A percentile compares a stretch with the other conserved stretches of the same genome.
Evolutionary conservation across 2,888 invertebrate species (phyloP).

Genomic region (Elegia similella): DNA sequence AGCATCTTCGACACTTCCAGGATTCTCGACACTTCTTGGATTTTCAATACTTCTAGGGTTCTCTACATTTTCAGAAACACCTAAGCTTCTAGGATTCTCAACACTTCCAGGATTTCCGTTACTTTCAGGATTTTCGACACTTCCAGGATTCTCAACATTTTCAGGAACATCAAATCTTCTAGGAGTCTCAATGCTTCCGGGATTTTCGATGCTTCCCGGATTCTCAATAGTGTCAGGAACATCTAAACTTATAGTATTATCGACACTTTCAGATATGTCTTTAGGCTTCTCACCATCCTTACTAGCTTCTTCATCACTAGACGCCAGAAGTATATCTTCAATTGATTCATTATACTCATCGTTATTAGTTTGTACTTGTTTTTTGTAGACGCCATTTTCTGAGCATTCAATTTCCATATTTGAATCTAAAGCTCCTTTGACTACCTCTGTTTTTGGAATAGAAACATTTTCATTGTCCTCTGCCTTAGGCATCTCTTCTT

Average conservation of each 20-base stretch:
- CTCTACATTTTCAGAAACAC: no score
- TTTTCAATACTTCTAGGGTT: slow-evolving; percentile 12
- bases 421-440: slow-evolving; percentile 23
- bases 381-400: slow-evolving; percentile 25
- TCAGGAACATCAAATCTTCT: not conserved
- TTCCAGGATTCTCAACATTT: slow-evolving; percentile 13
- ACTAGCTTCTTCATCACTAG: slow-evolving; percentile 50
- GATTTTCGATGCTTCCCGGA: slow-evolving; percentile 10
- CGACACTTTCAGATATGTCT: not conserved
- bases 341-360: slow-evolving; percentile 40
- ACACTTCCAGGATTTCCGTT: slow-evolving; percentile 16
- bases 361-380: slow-evolving; percentile 35
- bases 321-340: slow-evolving; percentile 56
- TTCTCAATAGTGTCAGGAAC: slow-evolving; percentile 1
- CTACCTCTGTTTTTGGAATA: slow-evolving; percentile 12
- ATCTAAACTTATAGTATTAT: slow-evolving; percentile 1
- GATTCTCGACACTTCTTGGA: slow-evolving; percentile 10
- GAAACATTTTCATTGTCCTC: slow-evolving; percentile 17
- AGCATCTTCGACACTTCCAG: not conserved
- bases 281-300: slow-evolving; percentile 16
- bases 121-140: slow-evolving; percentile 30
- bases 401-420: slow-evolving; percentile 33
- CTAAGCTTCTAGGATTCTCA: not conserved
- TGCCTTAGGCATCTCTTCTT: slow-evolving; percentile 16
- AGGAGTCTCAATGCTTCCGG: not conserved